Conservation (phyloP, 2,797 vertebrate genomes). For the Thripadectes ignobilis region DNA sequence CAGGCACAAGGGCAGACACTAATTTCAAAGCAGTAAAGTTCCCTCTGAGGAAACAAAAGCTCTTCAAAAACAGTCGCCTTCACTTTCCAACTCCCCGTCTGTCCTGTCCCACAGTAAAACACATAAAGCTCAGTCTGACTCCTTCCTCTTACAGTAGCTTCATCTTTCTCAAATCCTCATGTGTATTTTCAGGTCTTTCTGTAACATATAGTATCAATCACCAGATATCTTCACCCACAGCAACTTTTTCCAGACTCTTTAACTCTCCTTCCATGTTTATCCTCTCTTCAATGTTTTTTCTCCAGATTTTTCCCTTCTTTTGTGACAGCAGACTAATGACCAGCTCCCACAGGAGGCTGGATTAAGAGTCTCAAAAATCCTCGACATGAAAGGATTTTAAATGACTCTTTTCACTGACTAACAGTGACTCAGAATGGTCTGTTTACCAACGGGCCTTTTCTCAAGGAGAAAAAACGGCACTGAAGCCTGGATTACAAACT, state of each 20-base stretch:
- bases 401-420: conserved; percentile 2
- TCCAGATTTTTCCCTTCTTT: not conserved
- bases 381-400: conserved; percentile 15
- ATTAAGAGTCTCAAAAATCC: conserved; percentile 27
- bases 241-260: not conserved
- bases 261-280: not conserved
- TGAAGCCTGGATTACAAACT: not conserved
- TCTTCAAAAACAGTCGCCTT: not conserved
- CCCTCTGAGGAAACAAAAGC: conserved; percentile 8
- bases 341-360: not conserved
- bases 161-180: not conserved
- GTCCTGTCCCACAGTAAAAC: not conserved
- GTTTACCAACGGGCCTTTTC: conserved; percentile 38
- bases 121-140: not conserved
- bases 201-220: rapidly evolving
- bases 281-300: not conserved
- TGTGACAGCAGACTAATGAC: not conserved
- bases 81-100: not conserved
- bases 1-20: not conserved
- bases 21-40: conserved; percentile 1
- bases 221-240: not conserved
- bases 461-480: conserved; percentile 12
- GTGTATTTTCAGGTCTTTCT: not conserved
- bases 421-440: conserved; percentile 50
- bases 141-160: not conserved